Evolutionary conservation across 2,113 vertebrate species (phyloP).

Genomic region (Daphoenositta chrysoptera): DNA sequence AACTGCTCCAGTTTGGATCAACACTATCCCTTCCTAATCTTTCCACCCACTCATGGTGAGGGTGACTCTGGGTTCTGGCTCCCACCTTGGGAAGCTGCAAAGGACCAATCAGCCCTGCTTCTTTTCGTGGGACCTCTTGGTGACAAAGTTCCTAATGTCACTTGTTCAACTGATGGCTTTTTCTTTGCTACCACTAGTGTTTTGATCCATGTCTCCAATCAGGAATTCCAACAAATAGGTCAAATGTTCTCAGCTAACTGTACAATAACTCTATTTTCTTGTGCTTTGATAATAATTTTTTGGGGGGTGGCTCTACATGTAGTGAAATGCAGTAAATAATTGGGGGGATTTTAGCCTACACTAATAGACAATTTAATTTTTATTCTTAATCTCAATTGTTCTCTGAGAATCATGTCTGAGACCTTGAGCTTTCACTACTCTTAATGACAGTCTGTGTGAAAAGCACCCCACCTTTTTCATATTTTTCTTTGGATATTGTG

Average conservation of each 20-base stretch:
- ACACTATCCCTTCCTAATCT: background rate
- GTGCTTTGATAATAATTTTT: background rate
- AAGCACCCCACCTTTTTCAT: background rate
- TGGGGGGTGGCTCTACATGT: fast-evolving
- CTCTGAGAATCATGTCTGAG: background rate
- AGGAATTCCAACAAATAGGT: background rate
- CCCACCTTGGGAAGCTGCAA: background rate
- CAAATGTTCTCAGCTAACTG: background rate
- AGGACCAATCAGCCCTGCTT: background rate
- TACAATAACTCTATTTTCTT: background rate
- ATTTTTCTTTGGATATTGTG: constrained; percentile 28
- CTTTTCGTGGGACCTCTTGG: background rate
- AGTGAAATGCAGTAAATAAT: background rate
- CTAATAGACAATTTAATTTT: background rate
- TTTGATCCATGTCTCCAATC: background rate
- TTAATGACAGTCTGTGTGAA: background rate
- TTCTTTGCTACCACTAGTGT: background rate
- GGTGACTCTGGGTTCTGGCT: background rate
- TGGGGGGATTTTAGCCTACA: background rate
- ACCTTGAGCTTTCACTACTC: background rate
- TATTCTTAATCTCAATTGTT: background rate
- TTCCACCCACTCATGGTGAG: background rate
- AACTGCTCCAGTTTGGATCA: background rate
- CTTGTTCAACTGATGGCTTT: background rate
- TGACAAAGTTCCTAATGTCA: background rate